A percentile compares a stretch with the other conserved stretches of the same genome.
Evolutionary conservation across 53 echinoderm and acorn worm genomes (phyloP).

Genomic region (Holothuria scabra): DNA sequence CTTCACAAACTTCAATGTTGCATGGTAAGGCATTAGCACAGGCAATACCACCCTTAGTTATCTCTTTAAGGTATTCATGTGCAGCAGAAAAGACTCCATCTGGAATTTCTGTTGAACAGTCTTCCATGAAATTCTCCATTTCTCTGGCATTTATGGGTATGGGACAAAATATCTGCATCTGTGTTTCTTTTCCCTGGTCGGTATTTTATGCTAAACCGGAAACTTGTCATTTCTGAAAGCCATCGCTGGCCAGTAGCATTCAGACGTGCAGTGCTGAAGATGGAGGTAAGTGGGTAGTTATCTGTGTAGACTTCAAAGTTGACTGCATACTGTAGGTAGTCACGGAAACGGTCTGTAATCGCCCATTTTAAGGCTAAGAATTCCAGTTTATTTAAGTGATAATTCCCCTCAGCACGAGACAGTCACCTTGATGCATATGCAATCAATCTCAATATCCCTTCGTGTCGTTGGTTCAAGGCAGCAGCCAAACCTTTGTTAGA

Average conservation of each 20-base stretch:
- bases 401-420: conserved; percentile 55
- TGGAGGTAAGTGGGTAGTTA: conserved; percentile 70
- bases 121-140: conserved; percentile 45
- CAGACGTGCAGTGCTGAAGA: conserved; percentile 54
- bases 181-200: conserved; percentile 50
- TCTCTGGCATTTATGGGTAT: conserved; percentile 37
- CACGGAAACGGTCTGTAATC: conserved; percentile 43
- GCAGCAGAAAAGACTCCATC: conserved; percentile 36
- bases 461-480: conserved; percentile 64
- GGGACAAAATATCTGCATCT: conserved; percentile 29
- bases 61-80: not conserved
- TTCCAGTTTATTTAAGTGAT: conserved; percentile 65
- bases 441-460: conserved; percentile 62
- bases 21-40: conserved; percentile 13
- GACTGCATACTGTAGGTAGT: conserved; percentile 49
- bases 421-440: conserved; percentile 57
- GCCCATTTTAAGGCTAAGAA: conserved; percentile 57
- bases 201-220: conserved; percentile 62
- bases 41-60: not conserved
- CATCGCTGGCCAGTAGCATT: conserved; percentile 68
- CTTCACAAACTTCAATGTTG: not conserved
- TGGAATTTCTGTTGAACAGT: conserved; percentile 16
- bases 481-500: conserved; percentile 69
- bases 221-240: conserved; percentile 65
- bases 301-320: conserved; percentile 49